Evolutionary conservation across 53 echinoderm and acorn worm species (phyloP).

Genomic region (Apostichopus leukothele): DNA sequence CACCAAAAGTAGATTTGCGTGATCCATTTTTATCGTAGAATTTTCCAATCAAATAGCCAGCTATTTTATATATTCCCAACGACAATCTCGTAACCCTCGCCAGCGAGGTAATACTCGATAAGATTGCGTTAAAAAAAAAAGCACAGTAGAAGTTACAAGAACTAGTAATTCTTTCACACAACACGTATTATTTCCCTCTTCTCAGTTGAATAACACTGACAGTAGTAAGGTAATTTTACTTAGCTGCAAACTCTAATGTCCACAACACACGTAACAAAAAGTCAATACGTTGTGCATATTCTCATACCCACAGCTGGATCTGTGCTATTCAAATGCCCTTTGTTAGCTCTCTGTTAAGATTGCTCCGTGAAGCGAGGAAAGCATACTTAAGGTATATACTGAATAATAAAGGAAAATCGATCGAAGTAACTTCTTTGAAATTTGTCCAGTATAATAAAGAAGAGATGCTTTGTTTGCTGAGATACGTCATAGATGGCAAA

Average conservation of each 20-base stretch:
- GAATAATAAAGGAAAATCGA: background rate
- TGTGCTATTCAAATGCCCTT: background rate
- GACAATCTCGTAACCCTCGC: conserved; percentile 9
- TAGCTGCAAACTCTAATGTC: background rate
- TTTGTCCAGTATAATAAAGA: background rate
- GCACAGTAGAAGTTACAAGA: background rate
- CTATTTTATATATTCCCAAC: background rate
- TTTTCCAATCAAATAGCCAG: conserved; percentile 1
- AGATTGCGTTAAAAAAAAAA: background rate
- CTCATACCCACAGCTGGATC: background rate
- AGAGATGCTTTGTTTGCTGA: background rate
- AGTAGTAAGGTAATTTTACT: too few relatives aligned
- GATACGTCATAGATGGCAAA: background rate
- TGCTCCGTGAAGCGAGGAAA: conserved; percentile 20
- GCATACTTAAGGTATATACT: background rate
- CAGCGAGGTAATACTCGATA: conserved; percentile 14
- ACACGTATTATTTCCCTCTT: background rate
- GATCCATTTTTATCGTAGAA: background rate
- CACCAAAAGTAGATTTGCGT: background rate
- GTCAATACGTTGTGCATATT: background rate
- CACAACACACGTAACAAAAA: background rate
- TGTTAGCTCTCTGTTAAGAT: background rate
- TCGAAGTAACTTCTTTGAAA: background rate
- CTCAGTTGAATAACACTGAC: background rate
- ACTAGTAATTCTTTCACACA: background rate